Percentiles rank a stretch among this genome's conserved stretches.
phyloP scores from a whole-genome alignment of 2,797 vertebrate species.

The Odontamblyopus lacepedii region DNA sequence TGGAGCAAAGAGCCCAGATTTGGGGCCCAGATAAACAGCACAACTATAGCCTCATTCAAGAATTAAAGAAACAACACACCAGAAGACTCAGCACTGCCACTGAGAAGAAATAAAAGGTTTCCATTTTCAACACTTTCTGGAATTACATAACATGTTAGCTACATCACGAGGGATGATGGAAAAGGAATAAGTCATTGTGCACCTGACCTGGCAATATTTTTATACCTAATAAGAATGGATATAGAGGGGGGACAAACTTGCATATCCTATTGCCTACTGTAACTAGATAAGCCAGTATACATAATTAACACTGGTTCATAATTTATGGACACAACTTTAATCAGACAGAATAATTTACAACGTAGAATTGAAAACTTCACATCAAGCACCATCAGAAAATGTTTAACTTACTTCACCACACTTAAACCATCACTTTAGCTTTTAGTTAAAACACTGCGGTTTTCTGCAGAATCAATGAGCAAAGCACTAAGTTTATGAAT shows the following conservation, averaged over 20 bases:
- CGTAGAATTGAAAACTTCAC: no score
- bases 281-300: background rate
- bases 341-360: background rate
- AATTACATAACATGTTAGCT: no score
- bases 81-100: conserved; percentile 32
- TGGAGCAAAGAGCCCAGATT: conserved; percentile 32
- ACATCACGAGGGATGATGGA: no score
- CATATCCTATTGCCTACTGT: background rate
- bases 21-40: conserved; percentile 44
- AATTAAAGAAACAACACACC: conserved; percentile 38
- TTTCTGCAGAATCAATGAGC: no score
- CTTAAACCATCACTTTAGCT: no score
- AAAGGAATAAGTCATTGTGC: background rate
- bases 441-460: no score
- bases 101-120: conserved; percentile 5
- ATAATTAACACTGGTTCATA: background rate
- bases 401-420: no score
- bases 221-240: background rate
- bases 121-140: conserved; percentile 6
- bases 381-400: no score
- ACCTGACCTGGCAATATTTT: background rate
- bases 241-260: background rate
- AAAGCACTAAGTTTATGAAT: no score
- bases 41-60: conserved; percentile 40
- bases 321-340: background rate